phyloP scores from a whole-genome alignment of 2,797 vertebrate genomes.

The Lagocephalus sceleratus region DNA sequence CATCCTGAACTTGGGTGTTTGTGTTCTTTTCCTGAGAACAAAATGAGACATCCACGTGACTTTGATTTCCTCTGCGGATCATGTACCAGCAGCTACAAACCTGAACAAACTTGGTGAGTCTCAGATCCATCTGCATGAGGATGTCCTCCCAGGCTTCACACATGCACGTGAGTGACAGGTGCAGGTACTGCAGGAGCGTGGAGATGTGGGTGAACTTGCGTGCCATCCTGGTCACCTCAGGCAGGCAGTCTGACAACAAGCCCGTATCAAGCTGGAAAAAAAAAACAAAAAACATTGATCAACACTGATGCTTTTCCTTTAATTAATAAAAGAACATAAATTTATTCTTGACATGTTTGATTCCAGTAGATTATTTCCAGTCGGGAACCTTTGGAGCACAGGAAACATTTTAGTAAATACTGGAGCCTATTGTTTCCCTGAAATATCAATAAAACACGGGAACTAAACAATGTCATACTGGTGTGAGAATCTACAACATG shows the following conservation, averaged over 20 bases:
- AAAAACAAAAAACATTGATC: not conserved
- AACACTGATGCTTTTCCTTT: too few species aligned
- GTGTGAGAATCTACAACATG: too few species aligned
- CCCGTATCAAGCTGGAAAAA: constrained; percentile 86
- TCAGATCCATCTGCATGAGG: constrained; percentile 95
- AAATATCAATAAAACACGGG: too few species aligned
- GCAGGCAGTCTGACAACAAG: constrained; percentile 88
- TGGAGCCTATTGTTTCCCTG: too few species aligned
- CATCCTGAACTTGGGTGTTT: constrained; percentile 96
- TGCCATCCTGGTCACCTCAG: constrained; percentile 96
- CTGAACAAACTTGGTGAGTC: constrained; percentile 97
- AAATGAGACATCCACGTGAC: not conserved
- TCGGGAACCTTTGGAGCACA: too few species aligned
- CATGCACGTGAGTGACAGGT: constrained; percentile 94
- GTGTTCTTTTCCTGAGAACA: constrained; percentile 90
- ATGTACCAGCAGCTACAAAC: constrained; percentile 57
- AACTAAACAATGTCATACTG: too few species aligned
- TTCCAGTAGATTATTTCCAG: too few species aligned
- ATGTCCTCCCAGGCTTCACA: constrained; percentile 99
- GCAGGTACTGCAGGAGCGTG: constrained; percentile 93
- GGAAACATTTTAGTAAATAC: too few species aligned
- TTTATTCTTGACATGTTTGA: too few species aligned
- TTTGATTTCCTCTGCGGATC: not conserved
- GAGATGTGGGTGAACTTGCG: constrained; percentile 98
- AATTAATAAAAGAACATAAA: too few species aligned